A percentile compares a stretch with the other conserved stretches of the same genome.
These are phyloP conservation scores for Styela clava DNA, from an alignment of 23 tunicate species.

Conservation along the genomic window DNA sequence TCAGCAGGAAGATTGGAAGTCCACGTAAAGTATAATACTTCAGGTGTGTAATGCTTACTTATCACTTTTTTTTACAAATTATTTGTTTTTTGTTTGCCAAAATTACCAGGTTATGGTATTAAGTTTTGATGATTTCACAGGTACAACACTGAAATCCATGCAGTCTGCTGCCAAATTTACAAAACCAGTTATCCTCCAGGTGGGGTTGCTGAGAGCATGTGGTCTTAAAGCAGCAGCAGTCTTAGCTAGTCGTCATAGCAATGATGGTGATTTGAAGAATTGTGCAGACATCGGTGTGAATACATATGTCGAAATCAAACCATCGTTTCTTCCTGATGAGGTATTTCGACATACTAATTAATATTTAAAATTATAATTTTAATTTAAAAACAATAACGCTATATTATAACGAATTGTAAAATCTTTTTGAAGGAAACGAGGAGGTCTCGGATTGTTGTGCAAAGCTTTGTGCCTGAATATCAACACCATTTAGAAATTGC, in stretches of 20 bases:
- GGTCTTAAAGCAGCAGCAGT: slow-evolving; percentile 65
- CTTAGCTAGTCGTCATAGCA: slow-evolving; percentile 34
- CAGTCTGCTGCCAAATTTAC: slow-evolving; percentile 32
- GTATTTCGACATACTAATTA: slow-evolving; percentile 23
- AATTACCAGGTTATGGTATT: too few species aligned
- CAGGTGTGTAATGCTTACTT: slow-evolving; percentile 24
- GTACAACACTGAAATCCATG: slow-evolving; percentile 15
- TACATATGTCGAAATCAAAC: slow-evolving; percentile 50
- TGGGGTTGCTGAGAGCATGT: slow-evolving; percentile 53
- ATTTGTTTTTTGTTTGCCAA: too few species aligned
- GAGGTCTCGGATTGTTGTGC: slow-evolving; percentile 53
- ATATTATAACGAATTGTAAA: too few species aligned
- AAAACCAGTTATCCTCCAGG: slow-evolving; percentile 50
- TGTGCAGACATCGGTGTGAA: slow-evolving; percentile 67
- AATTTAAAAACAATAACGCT: too few species aligned
- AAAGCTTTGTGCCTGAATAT: slow-evolving; percentile 67
- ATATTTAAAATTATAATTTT: too few species aligned
- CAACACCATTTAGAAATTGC: slow-evolving; percentile 65
- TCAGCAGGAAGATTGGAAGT: slow-evolving; percentile 55
- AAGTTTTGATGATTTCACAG: slow-evolving; percentile 12
- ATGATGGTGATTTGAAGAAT: slow-evolving; percentile 32
- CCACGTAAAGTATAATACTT: slow-evolving; percentile 33
- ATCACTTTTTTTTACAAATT: too few species aligned
- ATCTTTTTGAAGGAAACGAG: slow-evolving; percentile 44
- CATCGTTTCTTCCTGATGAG: slow-evolving; percentile 52